Evolutionary conservation across 2,113 vertebrate genomes (phyloP), one percentile per base, ranked within the genome.

Genomic region (Onychostruthus taczanowskii): DNA sequence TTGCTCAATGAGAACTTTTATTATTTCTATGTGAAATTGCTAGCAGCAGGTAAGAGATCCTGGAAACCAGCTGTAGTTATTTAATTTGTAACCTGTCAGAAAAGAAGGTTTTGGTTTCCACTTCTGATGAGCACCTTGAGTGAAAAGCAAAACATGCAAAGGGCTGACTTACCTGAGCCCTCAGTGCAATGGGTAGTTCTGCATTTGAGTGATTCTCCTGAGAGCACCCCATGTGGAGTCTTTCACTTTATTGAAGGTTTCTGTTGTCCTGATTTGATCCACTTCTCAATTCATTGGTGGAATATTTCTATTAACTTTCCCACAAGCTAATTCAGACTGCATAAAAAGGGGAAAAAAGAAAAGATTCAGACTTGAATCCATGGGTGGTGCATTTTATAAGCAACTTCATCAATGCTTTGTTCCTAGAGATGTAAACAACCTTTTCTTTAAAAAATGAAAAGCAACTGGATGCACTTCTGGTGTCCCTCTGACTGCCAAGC

Each of bases 51-150:
- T 84, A 88, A 63, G 50, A 86, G 43, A 77, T 77, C 55, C 26
- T 76, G 49, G 68, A 82, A 94, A 72, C 24, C 52, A 72, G n/a
- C 39, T 80, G 61, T 33, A 91, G 59, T 82, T 87, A 76, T 63
- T 95, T 91, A 94, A 77, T 88, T 90, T 43, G 77, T 90, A 68
- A 83, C 63, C 27, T 50, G 77, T 73, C 46, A 84, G 70, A 79
- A 81, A 89, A 90, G 16, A 43, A 50, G 70, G n/a, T 46, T 87
- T 93, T 82, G 23, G 37, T 41, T 89, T 97, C 74, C 33, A 83
- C 3, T 95, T n/a, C 37, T 62, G 58, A 79, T 4, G 17, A 81
- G 22, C 20, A 70, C 24, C 39, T 80, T 80, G 46, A 26, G 21
- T 83, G 70, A 80, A 91, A 79, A 70, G 49, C 62, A 91, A 35